Conservation (phyloP, 2,888 invertebrate genomes). For the Cataglyphis livida region DNA sequence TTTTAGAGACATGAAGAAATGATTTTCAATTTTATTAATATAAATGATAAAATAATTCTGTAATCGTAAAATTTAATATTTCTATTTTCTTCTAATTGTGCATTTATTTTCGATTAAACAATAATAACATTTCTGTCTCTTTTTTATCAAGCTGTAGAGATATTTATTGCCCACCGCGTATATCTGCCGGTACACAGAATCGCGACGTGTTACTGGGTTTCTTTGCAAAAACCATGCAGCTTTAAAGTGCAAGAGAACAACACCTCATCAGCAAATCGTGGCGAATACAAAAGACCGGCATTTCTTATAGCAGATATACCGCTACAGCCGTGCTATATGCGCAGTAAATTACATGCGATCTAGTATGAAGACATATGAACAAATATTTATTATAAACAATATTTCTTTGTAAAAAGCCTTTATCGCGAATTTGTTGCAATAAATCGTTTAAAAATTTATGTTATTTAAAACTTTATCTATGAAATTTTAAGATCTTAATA, state of each 20-base stretch:
- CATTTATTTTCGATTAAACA: neutral
- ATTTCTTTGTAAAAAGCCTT: neutral
- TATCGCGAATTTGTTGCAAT: neutral
- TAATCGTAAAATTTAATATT: neutral
- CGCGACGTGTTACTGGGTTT: slow-evolving; percentile 48
- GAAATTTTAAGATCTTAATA: neutral
- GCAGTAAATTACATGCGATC: slow-evolving; percentile 21
- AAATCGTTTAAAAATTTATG: neutral
- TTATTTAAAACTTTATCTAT: neutral
- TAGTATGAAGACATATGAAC: slow-evolving; percentile 17
- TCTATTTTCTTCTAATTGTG: neutral
- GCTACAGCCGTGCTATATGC: neutral
- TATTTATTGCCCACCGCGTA: slow-evolving; percentile 31
- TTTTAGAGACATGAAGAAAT: neutral
- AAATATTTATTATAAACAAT: neutral
- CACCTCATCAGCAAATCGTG: slow-evolving; percentile 24
- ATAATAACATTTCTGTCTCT: neutral
- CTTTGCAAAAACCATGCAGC: slow-evolving; percentile 56
- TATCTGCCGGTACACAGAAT: slow-evolving; percentile 31
- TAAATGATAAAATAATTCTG: neutral
- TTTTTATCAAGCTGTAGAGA: neutral
- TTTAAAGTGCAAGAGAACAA: slow-evolving; percentile 53
- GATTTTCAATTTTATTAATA: slow-evolving; percentile 7
- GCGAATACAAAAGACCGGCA: slow-evolving; percentile 20
- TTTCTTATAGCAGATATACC: slow-evolving; percentile 17